These are phyloP conservation scores for Tretioscincus oriximinensis DNA, from an alignment of 2,113 vertebrate genomes.

Conservation along the genomic window DNA sequence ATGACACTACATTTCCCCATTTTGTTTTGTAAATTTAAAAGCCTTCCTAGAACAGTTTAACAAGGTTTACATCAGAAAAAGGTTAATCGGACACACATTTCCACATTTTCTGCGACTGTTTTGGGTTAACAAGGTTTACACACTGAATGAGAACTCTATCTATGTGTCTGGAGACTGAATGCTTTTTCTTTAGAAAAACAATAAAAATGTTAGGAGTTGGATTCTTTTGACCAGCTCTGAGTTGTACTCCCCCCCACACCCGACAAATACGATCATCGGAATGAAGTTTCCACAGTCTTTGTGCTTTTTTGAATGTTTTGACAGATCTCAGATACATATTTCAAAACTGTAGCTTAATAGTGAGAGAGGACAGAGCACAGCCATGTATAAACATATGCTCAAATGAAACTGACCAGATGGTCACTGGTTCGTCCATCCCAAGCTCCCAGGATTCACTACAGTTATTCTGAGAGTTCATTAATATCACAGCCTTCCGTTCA, in stretches of 20 bases:
- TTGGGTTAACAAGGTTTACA: no score
- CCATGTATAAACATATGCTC: neutral
- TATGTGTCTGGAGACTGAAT: no score
- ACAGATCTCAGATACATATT: neutral
- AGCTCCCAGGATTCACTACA: neutral
- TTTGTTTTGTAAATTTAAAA: no score
- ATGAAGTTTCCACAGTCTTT: neutral
- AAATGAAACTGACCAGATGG: neutral
- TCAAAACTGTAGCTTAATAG: neutral
- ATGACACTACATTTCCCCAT: no score
- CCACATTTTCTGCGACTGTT: no score
- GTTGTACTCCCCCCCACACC: neutral
- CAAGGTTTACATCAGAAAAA: no score
- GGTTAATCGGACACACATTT: no score
- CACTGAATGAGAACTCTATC: no score
- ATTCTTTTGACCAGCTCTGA: neutral
- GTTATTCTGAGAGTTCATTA: neutral
- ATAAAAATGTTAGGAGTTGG: neutral
- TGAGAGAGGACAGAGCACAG: neutral
- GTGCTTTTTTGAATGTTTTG: neutral
- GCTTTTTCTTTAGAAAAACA: no score
- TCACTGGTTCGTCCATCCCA: neutral
- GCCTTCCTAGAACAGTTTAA: no score
- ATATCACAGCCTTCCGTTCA: neutral
- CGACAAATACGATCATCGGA: neutral